Conservation (phyloP, 2,888 invertebrate species). For the Tricholauxania praeusta region DNA sequence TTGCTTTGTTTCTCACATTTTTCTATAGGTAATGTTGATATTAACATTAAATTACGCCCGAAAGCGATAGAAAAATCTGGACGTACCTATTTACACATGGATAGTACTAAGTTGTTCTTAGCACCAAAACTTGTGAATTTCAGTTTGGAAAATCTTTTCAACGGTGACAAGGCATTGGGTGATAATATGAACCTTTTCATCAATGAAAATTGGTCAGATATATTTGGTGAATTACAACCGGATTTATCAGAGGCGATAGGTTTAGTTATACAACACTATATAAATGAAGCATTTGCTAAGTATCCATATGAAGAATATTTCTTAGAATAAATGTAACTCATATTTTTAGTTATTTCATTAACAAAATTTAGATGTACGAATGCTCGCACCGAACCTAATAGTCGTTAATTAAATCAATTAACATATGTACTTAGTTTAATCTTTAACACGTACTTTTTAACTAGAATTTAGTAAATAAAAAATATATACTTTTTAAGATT, state of each 20-base stretch:
- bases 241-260: constrained; percentile 62
- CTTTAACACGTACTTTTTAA: not conserved
- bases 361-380: not conserved
- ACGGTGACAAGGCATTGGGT: constrained; percentile 67
- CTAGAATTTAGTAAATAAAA: too few relatives aligned
- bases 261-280: constrained; percentile 59
- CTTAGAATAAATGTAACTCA: not conserved
- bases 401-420: not conserved
- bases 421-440: not conserved
- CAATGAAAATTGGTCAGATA: constrained; percentile 68
- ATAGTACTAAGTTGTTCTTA: constrained; percentile 47
- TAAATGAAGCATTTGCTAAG: constrained; percentile 62
- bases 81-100: constrained; percentile 47
- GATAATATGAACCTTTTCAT: constrained; percentile 66
- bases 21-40: constrained; percentile 44
- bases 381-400: not conserved
- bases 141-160: constrained; percentile 64
- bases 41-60: constrained; percentile 40
- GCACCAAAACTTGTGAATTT: constrained; percentile 51
- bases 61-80: constrained; percentile 48
- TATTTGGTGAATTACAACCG: constrained; percentile 65
- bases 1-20: not conserved
- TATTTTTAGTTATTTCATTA: not conserved
- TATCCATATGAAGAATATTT: constrained; percentile 58
- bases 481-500: too few relatives aligned